A percentile compares a stretch with the other conserved stretches of the same genome.
Conservation (phyloP, 2,888 invertebrate genomes). For the Acanthococcus lagerstroemiae region DNA sequence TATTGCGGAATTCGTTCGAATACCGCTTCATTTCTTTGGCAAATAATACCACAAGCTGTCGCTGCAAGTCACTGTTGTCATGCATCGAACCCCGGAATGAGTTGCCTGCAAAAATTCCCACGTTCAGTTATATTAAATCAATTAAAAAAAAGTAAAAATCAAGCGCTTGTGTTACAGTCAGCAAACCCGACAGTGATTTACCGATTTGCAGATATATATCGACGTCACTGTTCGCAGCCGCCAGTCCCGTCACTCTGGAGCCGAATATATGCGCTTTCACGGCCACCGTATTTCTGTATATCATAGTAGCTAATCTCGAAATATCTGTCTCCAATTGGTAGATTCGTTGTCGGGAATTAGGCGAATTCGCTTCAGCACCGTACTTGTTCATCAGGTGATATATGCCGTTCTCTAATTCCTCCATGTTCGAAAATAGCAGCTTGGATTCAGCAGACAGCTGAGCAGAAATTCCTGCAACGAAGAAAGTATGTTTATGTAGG, state of each 20-base stretch:
- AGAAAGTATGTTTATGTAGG: not conserved
- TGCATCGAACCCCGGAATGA: constrained; percentile 13
- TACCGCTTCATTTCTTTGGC: constrained; percentile 1
- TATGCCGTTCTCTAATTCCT: not conserved
- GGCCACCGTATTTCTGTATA: not conserved
- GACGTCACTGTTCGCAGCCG: constrained; percentile 34
- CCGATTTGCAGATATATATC: constrained; percentile 35
- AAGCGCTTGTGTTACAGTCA: not conserved
- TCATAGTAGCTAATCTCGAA: not conserved
- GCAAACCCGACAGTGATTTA: constrained; percentile 10
- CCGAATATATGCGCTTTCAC: constrained; percentile 32
- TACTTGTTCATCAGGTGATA: not conserved
- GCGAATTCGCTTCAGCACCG: constrained; percentile 12
- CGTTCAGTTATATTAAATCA: not conserved
- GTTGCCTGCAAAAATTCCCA: not conserved
- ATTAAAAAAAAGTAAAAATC: not conserved
- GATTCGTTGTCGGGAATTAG: not conserved
- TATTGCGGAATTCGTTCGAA: constrained; percentile 20
- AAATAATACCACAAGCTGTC: constrained; percentile 9
- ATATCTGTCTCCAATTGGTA: not conserved
- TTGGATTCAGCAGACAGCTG: not conserved
- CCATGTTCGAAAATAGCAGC: constrained; percentile 3
- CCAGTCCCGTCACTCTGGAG: constrained; percentile 35
- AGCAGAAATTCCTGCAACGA: constrained; percentile 1
- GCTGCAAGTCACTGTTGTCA: constrained; percentile 3